phyloP scores from a whole-genome alignment of 2,113 vertebrate species.

The Cathartes aura region DNA sequence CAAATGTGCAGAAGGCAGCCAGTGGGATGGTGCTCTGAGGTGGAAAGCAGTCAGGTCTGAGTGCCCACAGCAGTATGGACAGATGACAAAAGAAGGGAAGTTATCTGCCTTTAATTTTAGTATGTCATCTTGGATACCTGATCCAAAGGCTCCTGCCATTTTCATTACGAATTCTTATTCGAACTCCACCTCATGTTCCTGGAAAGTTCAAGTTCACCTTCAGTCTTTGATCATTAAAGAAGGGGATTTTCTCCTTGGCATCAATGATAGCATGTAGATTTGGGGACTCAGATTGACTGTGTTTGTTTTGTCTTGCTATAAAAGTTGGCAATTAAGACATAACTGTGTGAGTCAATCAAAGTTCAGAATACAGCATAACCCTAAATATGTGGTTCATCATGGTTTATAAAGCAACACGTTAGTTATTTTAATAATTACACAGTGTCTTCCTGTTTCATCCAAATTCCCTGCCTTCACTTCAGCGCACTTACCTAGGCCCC shows the following conservation, averaged over 20 bases:
- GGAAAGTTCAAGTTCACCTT: neutral
- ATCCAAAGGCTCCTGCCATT: neutral
- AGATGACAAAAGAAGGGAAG: neutral
- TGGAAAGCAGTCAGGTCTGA: neutral
- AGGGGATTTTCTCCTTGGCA: neutral
- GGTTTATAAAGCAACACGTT: neutral
- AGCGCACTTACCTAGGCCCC: neutral
- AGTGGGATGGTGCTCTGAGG: neutral
- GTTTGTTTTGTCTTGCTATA: neutral
- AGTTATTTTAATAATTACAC: neutral
- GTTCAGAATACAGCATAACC: neutral
- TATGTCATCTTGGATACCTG: neutral
- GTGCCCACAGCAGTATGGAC: neutral
- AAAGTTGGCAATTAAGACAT: neutral
- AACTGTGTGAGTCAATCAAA: neutral
- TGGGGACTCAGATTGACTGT: neutral
- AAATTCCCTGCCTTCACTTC: neutral
- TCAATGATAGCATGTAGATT: fast-evolving
- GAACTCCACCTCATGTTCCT: neutral
- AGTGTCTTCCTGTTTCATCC: neutral
- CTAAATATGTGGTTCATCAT: neutral
- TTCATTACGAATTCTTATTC: neutral
- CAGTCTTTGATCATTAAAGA: neutral
- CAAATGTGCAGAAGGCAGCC: fast-evolving
- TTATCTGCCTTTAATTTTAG: neutral